Evolutionary conservation across 2,888 invertebrate genomes (phyloP).

Genomic region (Tipula unca): DNA sequence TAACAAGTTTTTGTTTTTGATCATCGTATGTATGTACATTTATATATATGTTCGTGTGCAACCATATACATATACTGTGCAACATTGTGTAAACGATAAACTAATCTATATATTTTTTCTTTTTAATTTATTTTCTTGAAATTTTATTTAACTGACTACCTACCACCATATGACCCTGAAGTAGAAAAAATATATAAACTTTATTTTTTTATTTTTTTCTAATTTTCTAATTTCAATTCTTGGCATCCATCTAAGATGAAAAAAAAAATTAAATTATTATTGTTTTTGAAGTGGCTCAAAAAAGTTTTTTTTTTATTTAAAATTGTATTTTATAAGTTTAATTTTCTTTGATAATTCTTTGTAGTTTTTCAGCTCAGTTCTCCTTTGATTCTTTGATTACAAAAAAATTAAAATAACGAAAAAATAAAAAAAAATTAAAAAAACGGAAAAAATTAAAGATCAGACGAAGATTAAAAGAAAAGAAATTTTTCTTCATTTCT

Average conservation of each 20-base stretch:
- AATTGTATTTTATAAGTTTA: not conserved
- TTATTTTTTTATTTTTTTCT: not conserved
- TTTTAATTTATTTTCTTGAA: not conserved
- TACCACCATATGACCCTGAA: not conserved
- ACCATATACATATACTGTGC: not conserved
- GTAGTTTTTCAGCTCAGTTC: not conserved
- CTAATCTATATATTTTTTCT: not conserved
- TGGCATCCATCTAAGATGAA: not conserved
- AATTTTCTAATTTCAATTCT: constrained; percentile 4
- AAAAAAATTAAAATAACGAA: not conserved
- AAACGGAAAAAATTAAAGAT: not conserved
- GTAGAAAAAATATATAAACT: not conserved
- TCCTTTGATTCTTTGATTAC: constrained; percentile 8
- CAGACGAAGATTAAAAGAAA: not conserved
- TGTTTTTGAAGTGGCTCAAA: constrained; percentile 10
- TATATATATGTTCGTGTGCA: not conserved
- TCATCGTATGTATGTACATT: not conserved
- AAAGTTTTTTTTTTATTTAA: not conserved
- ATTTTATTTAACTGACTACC: not conserved
- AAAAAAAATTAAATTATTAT: constrained; percentile 8
- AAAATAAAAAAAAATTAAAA: not conserved
- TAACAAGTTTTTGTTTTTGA: not conserved
- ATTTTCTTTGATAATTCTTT: constrained; percentile 14
- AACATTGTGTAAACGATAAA: not conserved
- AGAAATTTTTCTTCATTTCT: not conserved